Percentiles rank a stretch among this genome's conserved stretches.
Conservation (phyloP, 2,797 vertebrate species). For the Ctenopoma kingsleyae region DNA sequence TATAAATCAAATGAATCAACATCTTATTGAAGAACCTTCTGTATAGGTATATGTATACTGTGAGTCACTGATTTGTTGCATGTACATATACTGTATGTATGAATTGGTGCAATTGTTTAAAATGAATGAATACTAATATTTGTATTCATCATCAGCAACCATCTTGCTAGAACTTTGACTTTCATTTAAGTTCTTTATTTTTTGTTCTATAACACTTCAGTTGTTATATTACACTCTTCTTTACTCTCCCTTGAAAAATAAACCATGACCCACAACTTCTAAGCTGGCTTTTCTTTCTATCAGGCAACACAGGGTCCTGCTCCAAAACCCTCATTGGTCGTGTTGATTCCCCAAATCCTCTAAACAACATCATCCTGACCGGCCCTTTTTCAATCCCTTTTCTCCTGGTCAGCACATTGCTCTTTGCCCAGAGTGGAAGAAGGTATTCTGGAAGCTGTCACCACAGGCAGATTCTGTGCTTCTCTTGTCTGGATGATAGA, state of each 20-base stretch:
- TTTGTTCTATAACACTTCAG: not conserved
- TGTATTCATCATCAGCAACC: no score
- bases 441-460: slow-evolving; percentile 77
- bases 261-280: slow-evolving; percentile 19
- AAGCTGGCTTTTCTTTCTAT: slow-evolving; percentile 29
- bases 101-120: not conserved
- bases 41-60: no score
- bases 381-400: slow-evolving; percentile 53
- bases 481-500: slow-evolving; percentile 84
- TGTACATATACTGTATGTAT: not conserved
- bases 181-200: not conserved
- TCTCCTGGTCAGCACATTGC: slow-evolving; percentile 77
- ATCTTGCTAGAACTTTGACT: not conserved
- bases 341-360: slow-evolving; percentile 55
- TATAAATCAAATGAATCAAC: slow-evolving; percentile 6
- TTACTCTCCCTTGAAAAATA: slow-evolving; percentile 26
- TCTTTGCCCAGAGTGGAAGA: slow-evolving; percentile 68
- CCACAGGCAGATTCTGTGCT: slow-evolving; percentile 74
- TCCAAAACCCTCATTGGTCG: slow-evolving; percentile 27
- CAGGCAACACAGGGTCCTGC: slow-evolving; percentile 10
- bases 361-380: slow-evolving; percentile 46
- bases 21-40: no score
- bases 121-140: slow-evolving; percentile 4
- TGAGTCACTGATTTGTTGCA: not conserved
- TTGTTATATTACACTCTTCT: not conserved